A percentile compares a stretch with the other conserved stretches of the same genome.
phyloP scores from a whole-genome alignment of 2,797 vertebrate genomes.

The Premnoplex brunnescens region DNA sequence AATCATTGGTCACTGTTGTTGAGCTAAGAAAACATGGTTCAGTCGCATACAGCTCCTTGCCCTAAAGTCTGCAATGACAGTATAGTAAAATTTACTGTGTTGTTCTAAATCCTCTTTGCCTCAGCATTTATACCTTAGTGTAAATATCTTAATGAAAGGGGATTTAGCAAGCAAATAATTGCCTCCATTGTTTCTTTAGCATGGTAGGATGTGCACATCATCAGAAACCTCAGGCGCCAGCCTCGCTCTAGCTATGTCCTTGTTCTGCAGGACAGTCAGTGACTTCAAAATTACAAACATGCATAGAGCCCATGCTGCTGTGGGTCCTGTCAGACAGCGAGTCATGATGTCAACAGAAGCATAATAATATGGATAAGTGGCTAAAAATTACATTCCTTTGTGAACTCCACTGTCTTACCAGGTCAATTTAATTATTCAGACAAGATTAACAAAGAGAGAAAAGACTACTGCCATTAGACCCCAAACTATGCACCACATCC shows the following conservation, averaged over 20 bases:
- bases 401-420: not conserved
- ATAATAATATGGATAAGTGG: not conserved
- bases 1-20: not conserved
- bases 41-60: not conserved
- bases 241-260: not conserved
- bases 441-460: not conserved
- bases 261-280: not conserved
- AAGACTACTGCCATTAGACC: not conserved
- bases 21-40: not conserved
- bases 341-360: not conserved
- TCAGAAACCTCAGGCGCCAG: not conserved
- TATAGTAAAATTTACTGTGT: not conserved
- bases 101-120: not conserved
- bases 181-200: not conserved
- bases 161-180: not conserved
- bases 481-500: not conserved
- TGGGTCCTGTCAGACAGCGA: not conserved
- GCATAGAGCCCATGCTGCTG: not conserved
- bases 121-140: not conserved
- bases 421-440: constrained; percentile 58
- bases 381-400: constrained; percentile 8
- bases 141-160: not conserved
- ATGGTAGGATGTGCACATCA: not conserved
- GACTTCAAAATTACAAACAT: not conserved
- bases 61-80: not conserved